A percentile compares a stretch with the other conserved stretches of the same genome.
Evolutionary conservation across 2,888 invertebrate genomes (phyloP).

Genomic region (Agrotis exclamationis): DNA sequence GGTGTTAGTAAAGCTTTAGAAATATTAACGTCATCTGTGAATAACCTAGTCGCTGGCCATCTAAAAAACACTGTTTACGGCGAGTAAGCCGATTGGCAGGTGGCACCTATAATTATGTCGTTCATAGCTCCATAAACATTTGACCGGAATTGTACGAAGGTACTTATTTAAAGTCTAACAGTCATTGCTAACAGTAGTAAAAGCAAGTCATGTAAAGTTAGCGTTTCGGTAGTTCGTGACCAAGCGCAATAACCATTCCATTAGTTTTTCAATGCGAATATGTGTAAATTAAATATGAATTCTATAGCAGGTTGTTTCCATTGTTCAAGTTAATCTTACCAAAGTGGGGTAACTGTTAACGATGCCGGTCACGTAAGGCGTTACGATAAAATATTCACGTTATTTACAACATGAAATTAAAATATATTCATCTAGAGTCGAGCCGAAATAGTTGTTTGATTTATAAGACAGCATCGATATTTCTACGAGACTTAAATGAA

Average conservation of each 20-base stretch:
- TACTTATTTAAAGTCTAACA: constrained; percentile 34
- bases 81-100: constrained; percentile 75
- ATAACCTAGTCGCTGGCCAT: constrained; percentile 17
- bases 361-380: constrained; percentile 71
- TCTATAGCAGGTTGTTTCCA: constrained; percentile 71
- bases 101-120: constrained; percentile 75
- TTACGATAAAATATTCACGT: constrained; percentile 53
- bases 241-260: constrained; percentile 79
- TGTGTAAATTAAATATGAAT: constrained; percentile 78
- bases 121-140: constrained; percentile 76
- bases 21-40: constrained; percentile 6
- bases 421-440: constrained; percentile 38
- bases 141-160: constrained; percentile 74
- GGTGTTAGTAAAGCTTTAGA: constrained; percentile 8
- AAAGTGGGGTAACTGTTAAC: constrained; percentile 67
- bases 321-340: constrained; percentile 72
- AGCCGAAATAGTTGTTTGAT: constrained; percentile 44
- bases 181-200: no score
- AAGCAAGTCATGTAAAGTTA: constrained; percentile 71
- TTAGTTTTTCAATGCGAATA: constrained; percentile 81
- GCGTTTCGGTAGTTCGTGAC: constrained; percentile 83
- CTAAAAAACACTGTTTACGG: constrained; percentile 51
- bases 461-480: constrained; percentile 10
- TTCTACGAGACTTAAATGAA: constrained; percentile 6
- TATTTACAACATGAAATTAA: constrained; percentile 46